Evolutionary conservation across 2,113 vertebrate species (phyloP), one percentile per base, ranked within the genome.

Genomic region (Pelvicachromis taeniatus): DNA sequence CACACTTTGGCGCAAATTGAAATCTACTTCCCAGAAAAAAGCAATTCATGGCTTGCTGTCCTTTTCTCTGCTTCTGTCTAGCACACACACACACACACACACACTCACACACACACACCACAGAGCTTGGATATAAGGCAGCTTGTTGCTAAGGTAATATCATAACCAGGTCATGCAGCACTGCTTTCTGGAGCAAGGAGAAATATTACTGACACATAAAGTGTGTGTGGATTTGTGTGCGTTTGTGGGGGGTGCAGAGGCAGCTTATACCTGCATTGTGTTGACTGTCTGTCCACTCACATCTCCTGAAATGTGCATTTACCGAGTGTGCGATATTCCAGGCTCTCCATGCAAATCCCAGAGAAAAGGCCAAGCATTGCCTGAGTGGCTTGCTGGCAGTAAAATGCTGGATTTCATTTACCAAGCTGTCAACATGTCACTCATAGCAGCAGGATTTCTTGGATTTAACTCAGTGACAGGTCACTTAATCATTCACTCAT

Each of bases 101-200:
- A 1, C n/a, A 12, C 10, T 14, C 4, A 2, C n/a, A 6, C 9
- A 29, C 7, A 5, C 21, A 23, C 2, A 55, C 23, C n/a, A n/a
- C 52, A 50, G 31, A 42, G 68, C 77, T 54, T n/a, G 48, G 35
- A 79, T 77, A 83, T 52, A 55, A 85, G 52, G 42, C 87, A 58
- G 63, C 82, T 77, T 91, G 90, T 88, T 91, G 87, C 91, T 85
- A 88, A 77, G 84, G 87, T 86, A 86, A 89, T 88, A 91, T 59
- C 82, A 88, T 55, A 92, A 84, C 82, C 84, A 88, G 86, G 86
- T 70, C 84, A 89, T 4, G 50, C 54, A 12, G 63, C 2, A 10
- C 55, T 87, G 85, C 88, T 87, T 90, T 88, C 61, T 81, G 75
- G 81, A 84, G 78, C 77, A 86, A 53, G 45, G 42, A 89, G 63